Evolutionary conservation across 2,113 vertebrate genomes (phyloP), one percentile per base, ranked within the genome.

Genomic region (Panthera uncia): DNA sequence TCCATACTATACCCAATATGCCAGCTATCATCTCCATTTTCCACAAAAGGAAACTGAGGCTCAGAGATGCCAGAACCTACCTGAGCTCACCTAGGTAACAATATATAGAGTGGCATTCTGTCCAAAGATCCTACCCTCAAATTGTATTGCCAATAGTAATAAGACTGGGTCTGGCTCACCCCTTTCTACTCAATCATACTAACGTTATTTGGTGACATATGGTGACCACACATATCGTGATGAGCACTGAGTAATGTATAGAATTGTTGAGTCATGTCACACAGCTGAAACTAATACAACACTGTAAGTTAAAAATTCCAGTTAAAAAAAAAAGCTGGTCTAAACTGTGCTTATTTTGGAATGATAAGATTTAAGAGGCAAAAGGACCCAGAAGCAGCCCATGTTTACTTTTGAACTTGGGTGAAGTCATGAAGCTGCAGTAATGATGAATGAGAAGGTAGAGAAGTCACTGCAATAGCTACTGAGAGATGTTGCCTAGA

Each of bases 321-420:
- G 12, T 71, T 68, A 68, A 18, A n/a, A 69, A 10, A 69, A 57
- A 89, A 92, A 69, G 61, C 45, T 45, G 29, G 38, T n/a, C 78
- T 84, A 38, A 19, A 4, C 48, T 74, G 23, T 7, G 25, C 25
- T 93, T 36, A 55, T 45, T 63, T 19, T 19, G 76, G 48, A 41
- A 76, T 19, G n/a, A 14, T 21, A 69, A 86, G 11, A 81, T 33
- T 80, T 45, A 93, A 87, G 63, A 94, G 73, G 87, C 19, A 41
- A 33, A 31, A 69, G 78, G 89, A 45, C 38, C 33, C 55, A 85
- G 68, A 63, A 50, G 83, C 31, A 94, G 63, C 65, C 19, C 38
- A 68, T 0, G 33, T 41, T 80, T 71, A 61, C 41, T 83, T 38
- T 66, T 1, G 9, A 65, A 96, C 52, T 83, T 66, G 31, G 74